Evolutionary conservation across 2,888 invertebrate genomes (phyloP).

Genomic region (Chrysolina americana): DNA sequence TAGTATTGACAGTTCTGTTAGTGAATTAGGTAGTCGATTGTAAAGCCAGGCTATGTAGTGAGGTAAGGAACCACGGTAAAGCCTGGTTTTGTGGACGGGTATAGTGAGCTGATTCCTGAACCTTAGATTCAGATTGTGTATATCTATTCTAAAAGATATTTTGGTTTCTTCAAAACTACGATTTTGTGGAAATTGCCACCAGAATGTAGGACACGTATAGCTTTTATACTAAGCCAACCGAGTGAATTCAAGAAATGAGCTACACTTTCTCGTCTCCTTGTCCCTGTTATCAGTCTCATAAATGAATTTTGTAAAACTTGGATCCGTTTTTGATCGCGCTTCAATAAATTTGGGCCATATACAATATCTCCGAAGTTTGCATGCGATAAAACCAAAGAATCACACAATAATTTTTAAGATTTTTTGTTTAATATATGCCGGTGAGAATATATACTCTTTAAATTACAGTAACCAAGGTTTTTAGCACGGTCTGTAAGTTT

Average conservation of each 20-base stretch:
- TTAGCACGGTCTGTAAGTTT: neutral
- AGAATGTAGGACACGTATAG: constrained; percentile 3
- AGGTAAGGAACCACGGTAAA: too few species aligned
- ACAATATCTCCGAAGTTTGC: too few species aligned
- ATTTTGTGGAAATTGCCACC: neutral
- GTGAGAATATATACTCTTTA: neutral
- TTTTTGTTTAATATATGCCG: neutral
- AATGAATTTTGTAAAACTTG: neutral
- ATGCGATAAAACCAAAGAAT: neutral
- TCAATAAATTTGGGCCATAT: neutral
- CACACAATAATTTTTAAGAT: neutral
- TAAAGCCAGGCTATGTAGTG: too few species aligned
- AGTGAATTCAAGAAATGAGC: neutral
- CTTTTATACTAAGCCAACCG: neutral
- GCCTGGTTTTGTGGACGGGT: too few species aligned
- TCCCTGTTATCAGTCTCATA: constrained; percentile 13
- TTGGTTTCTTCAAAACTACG: neutral
- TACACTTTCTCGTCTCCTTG: neutral
- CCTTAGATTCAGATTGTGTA: neutral
- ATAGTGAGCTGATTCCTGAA: too few species aligned
- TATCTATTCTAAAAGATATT: neutral
- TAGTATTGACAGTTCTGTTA: too few species aligned
- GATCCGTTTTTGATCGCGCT: neutral
- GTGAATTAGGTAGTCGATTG: too few species aligned
- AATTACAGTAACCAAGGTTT: constrained; percentile 1